phyloP scores from a whole-genome alignment of 1,140 invertebrate species.

The Magallana gigas region DNA sequence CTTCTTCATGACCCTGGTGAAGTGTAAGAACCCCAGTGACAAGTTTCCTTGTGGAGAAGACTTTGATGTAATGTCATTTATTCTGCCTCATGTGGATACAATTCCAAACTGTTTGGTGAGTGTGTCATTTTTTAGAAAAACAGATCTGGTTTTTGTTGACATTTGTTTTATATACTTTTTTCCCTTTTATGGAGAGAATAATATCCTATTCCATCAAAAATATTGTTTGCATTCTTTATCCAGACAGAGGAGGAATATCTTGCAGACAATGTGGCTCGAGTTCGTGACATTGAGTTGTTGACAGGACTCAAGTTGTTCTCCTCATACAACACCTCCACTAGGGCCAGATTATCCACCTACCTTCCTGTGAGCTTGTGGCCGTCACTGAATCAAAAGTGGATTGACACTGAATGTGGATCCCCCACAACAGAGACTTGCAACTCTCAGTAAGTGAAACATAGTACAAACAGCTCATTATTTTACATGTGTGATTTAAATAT shows the following conservation, averaged over 20 bases:
- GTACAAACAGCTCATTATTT: too few species aligned
- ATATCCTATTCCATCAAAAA: too few species aligned
- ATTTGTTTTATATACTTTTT: too few species aligned
- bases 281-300: conserved; percentile 73
- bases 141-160: not conserved
- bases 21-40: conserved; percentile 48
- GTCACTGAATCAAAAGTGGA: conserved; percentile 48
- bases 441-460: conserved; percentile 50
- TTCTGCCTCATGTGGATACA: conserved; percentile 59
- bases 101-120: conserved; percentile 66
- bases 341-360: conserved; percentile 61
- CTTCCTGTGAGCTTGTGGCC: conserved; percentile 64
- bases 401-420: conserved; percentile 55
- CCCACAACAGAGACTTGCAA: conserved; percentile 29
- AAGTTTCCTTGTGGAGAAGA: conserved; percentile 45
- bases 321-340: conserved; percentile 45
- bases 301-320: conserved; percentile 70
- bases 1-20: conserved; percentile 58
- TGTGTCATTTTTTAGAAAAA: not conserved
- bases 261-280: conserved; percentile 67
- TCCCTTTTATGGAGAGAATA: too few species aligned
- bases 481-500: too few species aligned
- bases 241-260: conserved; percentile 60
- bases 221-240: conserved; percentile 16
- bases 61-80: conserved; percentile 60